Evolutionary conservation across 2,888 invertebrate species (phyloP).

Genomic region (Cotesia congregata): DNA sequence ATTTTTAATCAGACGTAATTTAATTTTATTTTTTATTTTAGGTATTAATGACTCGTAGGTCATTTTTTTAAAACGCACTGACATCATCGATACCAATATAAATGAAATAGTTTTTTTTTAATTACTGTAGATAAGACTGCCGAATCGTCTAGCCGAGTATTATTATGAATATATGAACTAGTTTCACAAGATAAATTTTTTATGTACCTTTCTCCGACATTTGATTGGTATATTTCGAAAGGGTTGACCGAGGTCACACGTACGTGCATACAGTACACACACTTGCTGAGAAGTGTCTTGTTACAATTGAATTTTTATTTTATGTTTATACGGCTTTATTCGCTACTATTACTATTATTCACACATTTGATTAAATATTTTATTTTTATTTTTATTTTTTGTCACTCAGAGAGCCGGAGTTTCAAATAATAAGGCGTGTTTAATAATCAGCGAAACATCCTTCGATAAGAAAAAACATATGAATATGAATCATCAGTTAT

Average conservation of each 20-base stretch:
- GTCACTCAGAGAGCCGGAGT: background rate
- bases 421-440: background rate
- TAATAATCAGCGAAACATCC: background rate
- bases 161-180: background rate
- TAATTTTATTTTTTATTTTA: too few species aligned
- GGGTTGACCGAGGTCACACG: constrained; percentile 55
- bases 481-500: background rate
- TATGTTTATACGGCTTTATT: background rate
- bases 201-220: constrained; percentile 8
- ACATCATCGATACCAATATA: too few species aligned
- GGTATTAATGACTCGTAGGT: background rate
- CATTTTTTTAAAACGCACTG: background rate
- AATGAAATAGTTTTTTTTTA: background rate
- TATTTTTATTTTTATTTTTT: background rate
- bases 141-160: background rate
- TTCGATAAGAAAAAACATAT: background rate
- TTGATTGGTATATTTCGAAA: constrained; percentile 16
- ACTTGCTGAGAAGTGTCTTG: background rate
- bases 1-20: too few species aligned
- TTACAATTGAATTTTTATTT: background rate
- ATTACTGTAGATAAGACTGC: background rate
- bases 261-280: constrained; percentile 36
- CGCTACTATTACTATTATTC: background rate
- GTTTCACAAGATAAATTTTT: background rate
- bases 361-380: background rate